phyloP scores from a whole-genome alignment of 1,140 invertebrate species.

The Dreissena polymorpha region DNA sequence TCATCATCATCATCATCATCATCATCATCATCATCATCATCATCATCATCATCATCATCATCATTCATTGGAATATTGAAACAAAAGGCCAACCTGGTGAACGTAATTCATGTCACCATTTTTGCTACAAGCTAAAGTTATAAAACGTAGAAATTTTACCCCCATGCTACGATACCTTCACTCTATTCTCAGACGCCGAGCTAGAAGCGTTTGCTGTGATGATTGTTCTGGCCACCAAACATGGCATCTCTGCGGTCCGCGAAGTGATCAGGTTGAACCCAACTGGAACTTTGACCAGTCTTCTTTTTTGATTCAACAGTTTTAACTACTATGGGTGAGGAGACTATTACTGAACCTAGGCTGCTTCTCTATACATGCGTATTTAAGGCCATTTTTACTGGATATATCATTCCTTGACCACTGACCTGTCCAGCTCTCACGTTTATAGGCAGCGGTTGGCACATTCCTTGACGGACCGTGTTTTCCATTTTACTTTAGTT shows the following conservation, averaged over 20 bases:
- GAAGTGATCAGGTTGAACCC: constrained; percentile 87
- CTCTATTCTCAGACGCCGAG: constrained; percentile 86
- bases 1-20: too few relatives aligned
- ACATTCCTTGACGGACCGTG: neutral
- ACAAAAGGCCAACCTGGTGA: too few relatives aligned
- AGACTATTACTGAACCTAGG: neutral
- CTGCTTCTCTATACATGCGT: too few relatives aligned
- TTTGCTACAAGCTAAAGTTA: too few relatives aligned
- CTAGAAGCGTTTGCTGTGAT: constrained; percentile 87
- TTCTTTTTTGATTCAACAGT: constrained; percentile 97
- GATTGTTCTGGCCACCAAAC: constrained; percentile 87
- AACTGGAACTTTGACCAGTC: constrained; percentile 97
- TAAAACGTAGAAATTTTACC: too few relatives aligned
- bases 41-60: too few relatives aligned
- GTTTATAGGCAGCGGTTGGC: neutral
- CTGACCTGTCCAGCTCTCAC: too few relatives aligned
- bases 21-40: too few relatives aligned
- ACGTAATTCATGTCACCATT: too few relatives aligned
- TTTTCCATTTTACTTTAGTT: neutral
- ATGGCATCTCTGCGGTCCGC: constrained; percentile 87
- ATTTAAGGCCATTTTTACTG: neutral
- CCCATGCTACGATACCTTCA: too few relatives aligned
- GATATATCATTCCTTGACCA: neutral
- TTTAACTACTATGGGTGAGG: constrained; percentile 94
- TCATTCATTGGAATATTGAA: too few relatives aligned